Conservation (phyloP, 2,797 vertebrate genomes). For the Eutrigla gurnardus region DNA sequence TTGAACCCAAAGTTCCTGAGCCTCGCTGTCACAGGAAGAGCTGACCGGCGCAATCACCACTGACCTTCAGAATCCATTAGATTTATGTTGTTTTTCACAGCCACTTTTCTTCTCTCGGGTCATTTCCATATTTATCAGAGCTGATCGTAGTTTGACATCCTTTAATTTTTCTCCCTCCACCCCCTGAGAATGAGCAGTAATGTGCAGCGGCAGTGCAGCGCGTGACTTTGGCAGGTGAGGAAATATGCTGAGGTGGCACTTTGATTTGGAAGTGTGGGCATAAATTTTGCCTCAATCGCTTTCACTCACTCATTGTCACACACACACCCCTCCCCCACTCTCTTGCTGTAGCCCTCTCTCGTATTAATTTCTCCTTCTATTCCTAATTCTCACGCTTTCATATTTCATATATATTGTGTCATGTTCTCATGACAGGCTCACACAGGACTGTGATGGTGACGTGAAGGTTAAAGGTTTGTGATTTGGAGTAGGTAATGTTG, state of each 20-base stretch:
- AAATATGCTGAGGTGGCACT: constrained; percentile 83
- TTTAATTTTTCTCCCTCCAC: constrained; percentile 70
- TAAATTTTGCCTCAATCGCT: constrained; percentile 72
- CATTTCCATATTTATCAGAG: constrained; percentile 95
- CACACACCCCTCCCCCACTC: constrained; percentile 13
- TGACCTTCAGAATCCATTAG: constrained; percentile 90
- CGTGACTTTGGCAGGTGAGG: constrained; percentile 83
- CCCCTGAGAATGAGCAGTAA: constrained; percentile 67
- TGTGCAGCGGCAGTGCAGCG: constrained; percentile 57
- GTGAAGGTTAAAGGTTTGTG: constrained; percentile 52
- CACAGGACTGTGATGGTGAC: constrained; percentile 54
- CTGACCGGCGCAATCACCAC: constrained; percentile 84
- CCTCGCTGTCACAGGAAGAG: constrained; percentile 72
- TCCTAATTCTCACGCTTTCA: constrained; percentile 15
- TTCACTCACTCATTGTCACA: constrained; percentile 76
- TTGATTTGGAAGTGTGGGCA: constrained; percentile 81
- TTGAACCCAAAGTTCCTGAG: constrained; percentile 69
- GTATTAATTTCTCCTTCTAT: constrained; percentile 16
- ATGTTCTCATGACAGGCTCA: constrained; percentile 22
- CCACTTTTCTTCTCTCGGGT: constrained; percentile 83
- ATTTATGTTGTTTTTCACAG: constrained; percentile 89
- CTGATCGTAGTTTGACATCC: constrained; percentile 85
- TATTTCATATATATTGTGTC: constrained; percentile 1
- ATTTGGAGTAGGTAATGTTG: constrained; percentile 31
- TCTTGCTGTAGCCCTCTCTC: constrained; percentile 17